phyloP scores from a whole-genome alignment of 2,888 invertebrate species.

The Ceratothoa steindachneri region DNA sequence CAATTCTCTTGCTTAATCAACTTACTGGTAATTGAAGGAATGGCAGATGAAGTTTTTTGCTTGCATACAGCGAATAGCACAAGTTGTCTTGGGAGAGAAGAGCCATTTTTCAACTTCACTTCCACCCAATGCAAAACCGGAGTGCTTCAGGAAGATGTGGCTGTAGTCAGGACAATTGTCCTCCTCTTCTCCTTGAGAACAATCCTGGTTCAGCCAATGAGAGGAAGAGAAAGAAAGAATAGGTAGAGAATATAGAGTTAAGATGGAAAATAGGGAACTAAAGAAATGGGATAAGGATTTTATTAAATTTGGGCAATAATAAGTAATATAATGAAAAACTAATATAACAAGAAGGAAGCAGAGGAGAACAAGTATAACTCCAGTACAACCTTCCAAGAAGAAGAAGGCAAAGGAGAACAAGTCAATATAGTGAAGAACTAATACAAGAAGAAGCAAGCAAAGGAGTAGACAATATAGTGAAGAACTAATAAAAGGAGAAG shows the following conservation, averaged over 20 bases:
- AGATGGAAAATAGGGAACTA: not conserved
- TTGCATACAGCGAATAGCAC: conserved; percentile 59
- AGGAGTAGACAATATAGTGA: too few relatives aligned
- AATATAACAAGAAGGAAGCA: too few relatives aligned
- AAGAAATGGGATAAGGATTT: not conserved
- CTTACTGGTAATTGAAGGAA: conserved; percentile 62
- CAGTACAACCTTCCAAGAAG: too few relatives aligned
- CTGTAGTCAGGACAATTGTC: conserved; percentile 55
- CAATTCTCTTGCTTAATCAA: too few relatives aligned
- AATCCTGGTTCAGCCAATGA: conserved; percentile 55
- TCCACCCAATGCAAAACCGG: conserved; percentile 54
- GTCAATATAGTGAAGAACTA: too few relatives aligned
- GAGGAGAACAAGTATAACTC: too few relatives aligned
- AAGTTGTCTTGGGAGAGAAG: conserved; percentile 58
- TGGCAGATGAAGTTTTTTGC: conserved; percentile 60
- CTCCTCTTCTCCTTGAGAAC: conserved; percentile 60
- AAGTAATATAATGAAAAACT: too few relatives aligned
- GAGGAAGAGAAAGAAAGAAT: not conserved
- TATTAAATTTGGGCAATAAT: too few relatives aligned
- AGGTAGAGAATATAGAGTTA: not conserved
- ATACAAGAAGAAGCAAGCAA: too few relatives aligned
- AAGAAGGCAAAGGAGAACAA: too few relatives aligned
- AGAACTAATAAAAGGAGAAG: too few relatives aligned
- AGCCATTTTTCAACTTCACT: conserved; percentile 60
- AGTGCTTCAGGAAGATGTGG: conserved; percentile 55